These are phyloP conservation scores for Hirtodrosophila confusa DNA, from an alignment of 2,888 invertebrate genomes.

Conservation along the genomic window DNA sequence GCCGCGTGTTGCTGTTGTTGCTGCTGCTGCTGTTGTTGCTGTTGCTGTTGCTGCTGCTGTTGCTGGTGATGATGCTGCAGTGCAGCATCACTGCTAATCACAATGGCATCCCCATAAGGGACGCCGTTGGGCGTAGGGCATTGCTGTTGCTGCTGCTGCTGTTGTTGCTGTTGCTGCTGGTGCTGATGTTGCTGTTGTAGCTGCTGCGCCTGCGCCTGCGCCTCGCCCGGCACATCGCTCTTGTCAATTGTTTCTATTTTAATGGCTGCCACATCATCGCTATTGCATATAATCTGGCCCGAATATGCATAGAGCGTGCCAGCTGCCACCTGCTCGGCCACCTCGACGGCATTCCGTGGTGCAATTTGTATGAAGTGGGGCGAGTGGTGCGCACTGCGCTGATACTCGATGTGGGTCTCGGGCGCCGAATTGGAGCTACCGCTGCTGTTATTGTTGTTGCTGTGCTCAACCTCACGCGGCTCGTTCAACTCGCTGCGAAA, in stretches of 20 bases:
- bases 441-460: slow-evolving; percentile 57
- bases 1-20: slow-evolving; percentile 52
- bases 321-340: slow-evolving; percentile 59
- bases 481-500: slow-evolving; percentile 78
- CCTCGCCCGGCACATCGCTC: slow-evolving; percentile 63
- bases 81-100: slow-evolving; percentile 71
- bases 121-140: slow-evolving; percentile 78
- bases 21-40: slow-evolving; percentile 54
- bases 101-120: slow-evolving; percentile 72
- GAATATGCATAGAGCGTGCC: slow-evolving; percentile 75
- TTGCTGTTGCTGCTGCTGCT: slow-evolving; percentile 72
- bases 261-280: slow-evolving; percentile 77
- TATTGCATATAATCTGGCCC: slow-evolving; percentile 77
- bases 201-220: slow-evolving; percentile 46
- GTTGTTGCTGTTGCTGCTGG: slow-evolving; percentile 68
- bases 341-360: slow-evolving; percentile 77
- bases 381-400: slow-evolving; percentile 73
- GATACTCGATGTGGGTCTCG: slow-evolving; percentile 73
- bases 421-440: slow-evolving; percentile 59
- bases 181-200: slow-evolving; percentile 63
- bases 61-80: slow-evolving; percentile 71
- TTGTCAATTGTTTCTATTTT: slow-evolving; percentile 83
- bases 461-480: slow-evolving; percentile 74
- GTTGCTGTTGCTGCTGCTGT: slow-evolving; percentile 58
- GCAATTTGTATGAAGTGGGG: slow-evolving; percentile 82